These are phyloP conservation scores for Dryoscopus gambensis DNA, from an alignment of 2,113 vertebrate genomes.

Conservation along the genomic window DNA sequence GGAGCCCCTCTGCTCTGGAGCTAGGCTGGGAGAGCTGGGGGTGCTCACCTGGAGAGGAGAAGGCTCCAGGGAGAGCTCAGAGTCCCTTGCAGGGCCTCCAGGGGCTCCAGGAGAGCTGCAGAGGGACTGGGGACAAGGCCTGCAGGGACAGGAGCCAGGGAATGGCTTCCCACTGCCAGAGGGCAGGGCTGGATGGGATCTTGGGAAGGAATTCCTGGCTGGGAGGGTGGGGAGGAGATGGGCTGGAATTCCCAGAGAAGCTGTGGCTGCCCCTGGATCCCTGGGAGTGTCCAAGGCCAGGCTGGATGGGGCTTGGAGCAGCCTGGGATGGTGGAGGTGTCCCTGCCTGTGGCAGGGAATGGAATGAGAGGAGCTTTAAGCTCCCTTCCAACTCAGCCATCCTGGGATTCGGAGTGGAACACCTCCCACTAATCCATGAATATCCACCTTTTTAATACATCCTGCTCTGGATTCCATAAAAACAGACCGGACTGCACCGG, in stretches of 20 bases:
- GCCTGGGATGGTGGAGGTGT: rapidly evolving
- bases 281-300: background rate
- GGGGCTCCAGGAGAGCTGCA: background rate
- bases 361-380: background rate
- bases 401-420: background rate
- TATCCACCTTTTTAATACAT: background rate
- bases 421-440: background rate
- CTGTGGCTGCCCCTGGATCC: background rate
- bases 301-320: background rate
- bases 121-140: background rate
- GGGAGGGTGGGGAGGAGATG: background rate
- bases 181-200: background rate
- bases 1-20: background rate
- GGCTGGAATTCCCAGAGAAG: background rate
- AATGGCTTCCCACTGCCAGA: background rate
- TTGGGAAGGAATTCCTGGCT: background rate
- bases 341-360: background rate
- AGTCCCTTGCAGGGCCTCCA: background rate
- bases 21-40: background rate
- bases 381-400: background rate
- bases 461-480: background rate
- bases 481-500: background rate
- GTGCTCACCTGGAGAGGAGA: rapidly evolving
- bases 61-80: background rate
- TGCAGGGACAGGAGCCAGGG: background rate